A percentile compares a stretch with the other conserved stretches of the same genome.
phyloP scores from a whole-genome alignment of 2,113 vertebrate species.

The Meriones unguiculatus region DNA sequence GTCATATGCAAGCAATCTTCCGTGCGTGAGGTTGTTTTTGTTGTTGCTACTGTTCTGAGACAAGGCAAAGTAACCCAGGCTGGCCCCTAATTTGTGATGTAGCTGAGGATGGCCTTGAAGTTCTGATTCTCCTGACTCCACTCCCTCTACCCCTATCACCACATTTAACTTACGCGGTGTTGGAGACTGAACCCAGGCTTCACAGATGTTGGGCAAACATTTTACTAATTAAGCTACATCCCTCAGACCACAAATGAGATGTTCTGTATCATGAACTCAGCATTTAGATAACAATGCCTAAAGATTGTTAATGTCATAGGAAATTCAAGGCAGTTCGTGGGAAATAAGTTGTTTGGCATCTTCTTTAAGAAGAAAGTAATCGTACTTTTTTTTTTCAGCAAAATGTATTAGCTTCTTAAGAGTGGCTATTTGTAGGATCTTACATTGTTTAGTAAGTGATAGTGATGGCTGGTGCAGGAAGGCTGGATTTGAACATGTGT shows the following conservation, averaged over 20 bases:
- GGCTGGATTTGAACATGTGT: background rate
- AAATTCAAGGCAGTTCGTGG: background rate
- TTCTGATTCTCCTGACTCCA: background rate
- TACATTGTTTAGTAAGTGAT: background rate
- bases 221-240: background rate
- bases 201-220: background rate
- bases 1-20: background rate
- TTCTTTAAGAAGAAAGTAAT: background rate
- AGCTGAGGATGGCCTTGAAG: background rate
- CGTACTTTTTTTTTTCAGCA: background rate
- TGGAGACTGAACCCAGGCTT: background rate
- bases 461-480: background rate
- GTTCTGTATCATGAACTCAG: background rate
- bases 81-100: background rate
- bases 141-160: background rate
- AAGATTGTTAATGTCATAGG: background rate
- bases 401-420: background rate
- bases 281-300: background rate
- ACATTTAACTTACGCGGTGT: background rate
- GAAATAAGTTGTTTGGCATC: background rate
- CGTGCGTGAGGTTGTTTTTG: background rate
- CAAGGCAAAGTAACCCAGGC: background rate
- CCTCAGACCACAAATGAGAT: background rate
- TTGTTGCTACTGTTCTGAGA: background rate
- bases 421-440: background rate